These are phyloP conservation scores for Pocillopora meandrina DNA, from an alignment of 92 coral and sea anemone genomes.

Conservation along the genomic window DNA sequence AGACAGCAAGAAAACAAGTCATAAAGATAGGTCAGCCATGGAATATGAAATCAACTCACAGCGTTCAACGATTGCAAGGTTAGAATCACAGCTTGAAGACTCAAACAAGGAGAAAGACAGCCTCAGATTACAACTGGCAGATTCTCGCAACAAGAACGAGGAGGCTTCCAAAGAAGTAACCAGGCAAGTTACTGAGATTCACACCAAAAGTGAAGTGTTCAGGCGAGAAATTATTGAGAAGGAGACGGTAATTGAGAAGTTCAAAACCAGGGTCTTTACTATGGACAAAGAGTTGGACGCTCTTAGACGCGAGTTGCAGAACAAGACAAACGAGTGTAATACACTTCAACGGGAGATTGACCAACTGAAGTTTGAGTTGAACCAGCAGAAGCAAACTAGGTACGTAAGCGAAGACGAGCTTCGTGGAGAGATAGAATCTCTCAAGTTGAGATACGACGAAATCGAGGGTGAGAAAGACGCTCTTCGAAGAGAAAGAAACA, in stretches of 20 bases:
- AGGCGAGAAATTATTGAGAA: slow-evolving; percentile 80
- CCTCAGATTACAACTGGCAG: slow-evolving; percentile 58
- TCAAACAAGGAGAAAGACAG: slow-evolving; percentile 76
- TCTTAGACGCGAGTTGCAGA: slow-evolving; percentile 67
- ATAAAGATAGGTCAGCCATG: slow-evolving; percentile 60
- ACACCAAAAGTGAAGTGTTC: slow-evolving; percentile 70
- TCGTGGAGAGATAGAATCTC: slow-evolving; percentile 81
- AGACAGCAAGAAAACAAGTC: slow-evolving; percentile 50
- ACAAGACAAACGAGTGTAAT: slow-evolving; percentile 73
- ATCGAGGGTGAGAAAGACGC: slow-evolving; percentile 73
- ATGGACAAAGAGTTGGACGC: slow-evolving; percentile 76
- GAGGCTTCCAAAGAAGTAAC: slow-evolving; percentile 60
- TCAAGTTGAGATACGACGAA: slow-evolving; percentile 66
- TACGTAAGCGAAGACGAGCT: slow-evolving; percentile 59
- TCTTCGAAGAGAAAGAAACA: slow-evolving; percentile 65
- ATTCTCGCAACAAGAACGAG: slow-evolving; percentile 71
- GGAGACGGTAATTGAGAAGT: slow-evolving; percentile 75
- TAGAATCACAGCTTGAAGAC: slow-evolving; percentile 74
- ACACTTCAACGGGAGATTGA: slow-evolving; percentile 68
- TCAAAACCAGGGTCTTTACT: slow-evolving; percentile 64
- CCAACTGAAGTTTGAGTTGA: slow-evolving; percentile 53
- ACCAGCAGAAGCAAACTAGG: slow-evolving; percentile 58
- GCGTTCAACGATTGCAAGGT: slow-evolving; percentile 57
- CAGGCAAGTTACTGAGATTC: slow-evolving; percentile 69
- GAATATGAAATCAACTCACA: slow-evolving; percentile 59